Base-by-base conservation (phyloP, 2,888 invertebrate species). In the Agrotis exclamationis region DNA sequence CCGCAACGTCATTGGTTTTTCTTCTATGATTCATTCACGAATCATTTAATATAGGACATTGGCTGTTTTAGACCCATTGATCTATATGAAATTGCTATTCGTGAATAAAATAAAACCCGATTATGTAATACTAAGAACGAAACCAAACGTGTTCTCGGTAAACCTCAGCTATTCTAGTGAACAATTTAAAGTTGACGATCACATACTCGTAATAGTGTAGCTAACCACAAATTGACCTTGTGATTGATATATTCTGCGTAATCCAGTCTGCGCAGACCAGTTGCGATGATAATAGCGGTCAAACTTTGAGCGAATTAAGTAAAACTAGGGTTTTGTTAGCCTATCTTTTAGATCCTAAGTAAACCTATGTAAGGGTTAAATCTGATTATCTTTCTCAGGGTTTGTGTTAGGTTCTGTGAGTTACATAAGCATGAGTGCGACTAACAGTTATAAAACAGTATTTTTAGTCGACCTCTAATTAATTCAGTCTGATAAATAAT, bases 151-250 rank as follows among this genome's bases (percentile, higher is more conserved):
- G 18, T n/a, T 48, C 16, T 24, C 20, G 11, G 14, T 39, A n/a
- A 53, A 16, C 33, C 22, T 33, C 16, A 28, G 9, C 7, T 53
- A 24, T 72, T 47, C 51, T 16, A 60, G 28, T 58, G 22, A 66
- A 57, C 45, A 18, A 22, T 51, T 57, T 22, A 59, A 50, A 50
- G 33, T 28, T 39, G 18, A 45, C 16, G 1, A 28, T 33, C 56
- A 63, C 53, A n/a, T n/a, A n/a, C n/a, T n/a, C n/a, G 47, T 74
- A 74, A 74, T 33, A 79, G 47, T 60, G 58, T 53, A 58, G 45
- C 54, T 74, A 3, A 60, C 80, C 80, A 20, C 80, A 22, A 20
- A 51, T 5, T 24, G 75, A 56, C 76, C 76, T 59, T 22, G 74
- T 13, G 53, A 75, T 39, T 24, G 64, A 76, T 64, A 79, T 39